Evolutionary conservation across 2,888 invertebrate genomes (phyloP), one percentile per base, ranked within the genome.

Genomic region (Oxyscelio sp.): DNA sequence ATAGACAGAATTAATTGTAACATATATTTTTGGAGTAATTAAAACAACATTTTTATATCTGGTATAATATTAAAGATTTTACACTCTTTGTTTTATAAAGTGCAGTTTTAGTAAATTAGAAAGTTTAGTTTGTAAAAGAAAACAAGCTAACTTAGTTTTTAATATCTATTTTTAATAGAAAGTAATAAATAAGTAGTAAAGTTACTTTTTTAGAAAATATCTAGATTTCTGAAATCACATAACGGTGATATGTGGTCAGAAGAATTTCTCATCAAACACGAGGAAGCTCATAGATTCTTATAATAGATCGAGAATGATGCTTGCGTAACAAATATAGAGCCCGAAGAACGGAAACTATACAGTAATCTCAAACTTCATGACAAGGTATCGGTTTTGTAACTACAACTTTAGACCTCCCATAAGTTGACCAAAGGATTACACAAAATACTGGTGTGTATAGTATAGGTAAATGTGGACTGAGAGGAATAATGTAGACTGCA

Each of bases 341-440:
- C 48, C 59, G 54, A 24, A 43, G 40, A 73, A 34, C 70, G 65
- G 83, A 83, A 77, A 83, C 83, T 71, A 65, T 66, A 77, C 40
- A 56, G 58, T 71, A 77, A 77, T 77, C 54, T 77, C 71, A 77
- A 77, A 83, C 77, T 83, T 83, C 82, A 48, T 77, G 77, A 73
- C 59, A 66, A 83, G 71, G 59, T 83, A 83, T 82, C 77, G 71
- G 82, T 65, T 82, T 71, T 77, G 71, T 66, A 77, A 59, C 63
- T 82, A 77, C 52, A 77, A 83, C 83, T 73, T 77, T 48, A 50
- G 59, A 77, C 73, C 77, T 71, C 61, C 71, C 66, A 59, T 52
- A 52, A 73, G 65, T 83, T 83, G 77, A 77, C 83, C 77, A 71
- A 83, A 78, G 83, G 83, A 83, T 83, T 83, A 77, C 75, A 68